phyloP scores from a whole-genome alignment of 2,113 vertebrate species.

The Cavia porcellus region DNA sequence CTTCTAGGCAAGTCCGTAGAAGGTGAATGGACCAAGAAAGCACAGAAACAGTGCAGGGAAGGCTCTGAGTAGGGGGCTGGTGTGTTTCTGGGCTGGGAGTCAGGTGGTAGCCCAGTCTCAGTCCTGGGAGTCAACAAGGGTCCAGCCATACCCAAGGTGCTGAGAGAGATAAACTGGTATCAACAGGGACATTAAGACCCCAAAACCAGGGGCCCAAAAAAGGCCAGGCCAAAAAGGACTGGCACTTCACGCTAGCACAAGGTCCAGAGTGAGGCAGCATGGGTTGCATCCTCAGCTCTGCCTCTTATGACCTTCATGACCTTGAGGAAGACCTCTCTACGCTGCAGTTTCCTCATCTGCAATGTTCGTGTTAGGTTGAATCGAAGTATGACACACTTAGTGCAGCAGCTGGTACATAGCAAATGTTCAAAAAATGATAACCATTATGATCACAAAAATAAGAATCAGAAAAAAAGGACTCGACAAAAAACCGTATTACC shows the following conservation, averaged over 20 bases:
- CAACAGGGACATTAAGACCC: not conserved
- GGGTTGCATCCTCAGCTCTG: not conserved
- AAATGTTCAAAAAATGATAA: not conserved
- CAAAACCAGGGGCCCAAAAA: not conserved
- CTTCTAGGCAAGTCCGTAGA: not conserved
- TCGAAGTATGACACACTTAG: not conserved
- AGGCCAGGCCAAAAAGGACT: not conserved
- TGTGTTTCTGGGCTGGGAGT: not conserved
- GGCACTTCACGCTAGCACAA: no score
- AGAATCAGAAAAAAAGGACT: conserved; percentile 34
- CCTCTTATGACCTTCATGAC: not conserved
- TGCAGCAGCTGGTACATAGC: not conserved
- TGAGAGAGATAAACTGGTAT: not conserved
- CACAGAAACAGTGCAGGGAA: not conserved
- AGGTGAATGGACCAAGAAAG: not conserved
- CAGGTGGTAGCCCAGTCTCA: not conserved
- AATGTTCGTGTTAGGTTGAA: not conserved
- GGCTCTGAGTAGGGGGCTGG: not conserved
- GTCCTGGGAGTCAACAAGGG: not conserved
- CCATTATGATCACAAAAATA: conserved; percentile 30
- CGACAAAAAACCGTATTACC: conserved; percentile 20
- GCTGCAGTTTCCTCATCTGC: conserved; percentile 10
- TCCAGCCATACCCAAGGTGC: not conserved
- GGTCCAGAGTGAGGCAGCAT: not conserved
- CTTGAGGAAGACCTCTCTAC: not conserved